Evolutionary conservation across 2,113 vertebrate genomes (phyloP).

Genomic region (Cricetomys ansorgei): DNA sequence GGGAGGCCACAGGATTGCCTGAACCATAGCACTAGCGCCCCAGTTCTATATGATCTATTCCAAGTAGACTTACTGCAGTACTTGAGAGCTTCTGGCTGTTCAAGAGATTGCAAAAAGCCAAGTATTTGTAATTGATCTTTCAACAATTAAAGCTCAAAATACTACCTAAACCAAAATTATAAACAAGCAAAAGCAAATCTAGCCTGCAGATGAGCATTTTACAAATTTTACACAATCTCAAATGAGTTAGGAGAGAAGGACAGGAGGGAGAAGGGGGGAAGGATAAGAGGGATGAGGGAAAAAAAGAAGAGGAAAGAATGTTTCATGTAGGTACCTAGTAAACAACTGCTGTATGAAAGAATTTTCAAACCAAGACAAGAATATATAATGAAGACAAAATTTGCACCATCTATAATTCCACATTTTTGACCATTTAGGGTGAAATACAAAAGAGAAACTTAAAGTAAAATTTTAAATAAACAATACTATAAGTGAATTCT

Average conservation of each 20-base stretch:
- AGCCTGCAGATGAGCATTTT: neutral
- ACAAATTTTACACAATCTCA: neutral
- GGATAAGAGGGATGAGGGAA: neutral
- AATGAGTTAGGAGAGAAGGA: neutral
- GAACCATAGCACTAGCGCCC: neutral
- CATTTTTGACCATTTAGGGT: constrained; percentile 57
- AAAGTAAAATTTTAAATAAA: constrained; percentile 24
- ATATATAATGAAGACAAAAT: constrained; percentile 33
- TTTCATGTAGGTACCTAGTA: neutral
- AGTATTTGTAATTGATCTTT: neutral
- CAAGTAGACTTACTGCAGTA: neutral
- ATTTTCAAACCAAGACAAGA: constrained; percentile 51
- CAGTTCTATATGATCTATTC: neutral
- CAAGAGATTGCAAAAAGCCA: neutral
- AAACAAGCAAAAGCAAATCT: constrained; percentile 33
- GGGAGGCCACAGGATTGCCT: neutral
- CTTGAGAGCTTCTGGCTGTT: neutral
- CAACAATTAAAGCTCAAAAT: constrained; percentile 40
- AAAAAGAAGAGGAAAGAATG: neutral
- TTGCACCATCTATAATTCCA: neutral
- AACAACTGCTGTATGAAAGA: constrained; percentile 3
- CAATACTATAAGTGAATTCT: constrained; percentile 32
- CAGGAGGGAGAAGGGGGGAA: neutral
- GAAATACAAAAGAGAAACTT: constrained; percentile 26
- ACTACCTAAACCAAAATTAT: constrained; percentile 24